Evolutionary conservation across 2,113 vertebrate species (phyloP).

Genomic region (Entomyzon cyanotis): DNA sequence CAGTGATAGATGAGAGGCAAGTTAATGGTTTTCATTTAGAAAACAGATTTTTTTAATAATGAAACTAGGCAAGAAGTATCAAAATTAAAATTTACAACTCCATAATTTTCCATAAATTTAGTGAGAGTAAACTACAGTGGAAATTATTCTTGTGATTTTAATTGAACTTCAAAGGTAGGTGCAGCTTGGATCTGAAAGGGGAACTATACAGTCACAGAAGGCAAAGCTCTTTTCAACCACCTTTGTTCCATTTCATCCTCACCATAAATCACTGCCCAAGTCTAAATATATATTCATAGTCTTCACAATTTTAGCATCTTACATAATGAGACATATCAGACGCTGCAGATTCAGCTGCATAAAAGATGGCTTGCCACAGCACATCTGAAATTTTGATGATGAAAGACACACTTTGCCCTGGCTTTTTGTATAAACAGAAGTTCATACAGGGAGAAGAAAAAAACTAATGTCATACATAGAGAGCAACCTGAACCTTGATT

Average conservation of each 20-base stretch:
- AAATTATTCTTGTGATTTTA: background rate
- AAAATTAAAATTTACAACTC: background rate
- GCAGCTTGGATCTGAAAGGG: background rate
- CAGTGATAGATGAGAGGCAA: rapidly evolving
- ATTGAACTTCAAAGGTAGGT: background rate
- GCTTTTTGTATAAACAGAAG: background rate
- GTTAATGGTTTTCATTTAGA: background rate
- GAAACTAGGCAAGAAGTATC: background rate
- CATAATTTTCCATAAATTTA: background rate
- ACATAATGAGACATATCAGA: conserved; percentile 30
- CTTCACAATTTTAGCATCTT: conserved; percentile 39
- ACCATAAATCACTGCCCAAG: background rate
- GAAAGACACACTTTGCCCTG: background rate
- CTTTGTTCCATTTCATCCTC: background rate
- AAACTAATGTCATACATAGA: background rate
- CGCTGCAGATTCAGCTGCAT: background rate
- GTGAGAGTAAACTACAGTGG: background rate
- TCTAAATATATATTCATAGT: conserved; percentile 19
- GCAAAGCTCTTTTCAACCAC: background rate
- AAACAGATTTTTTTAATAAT: background rate
- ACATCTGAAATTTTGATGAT: background rate
- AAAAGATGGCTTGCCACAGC: background rate
- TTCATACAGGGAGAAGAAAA: background rate
- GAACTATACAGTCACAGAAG: background rate
- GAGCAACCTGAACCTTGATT: background rate